phyloP scores from a whole-genome alignment of 2,113 vertebrate species.

The Zosterops japonicus region DNA sequence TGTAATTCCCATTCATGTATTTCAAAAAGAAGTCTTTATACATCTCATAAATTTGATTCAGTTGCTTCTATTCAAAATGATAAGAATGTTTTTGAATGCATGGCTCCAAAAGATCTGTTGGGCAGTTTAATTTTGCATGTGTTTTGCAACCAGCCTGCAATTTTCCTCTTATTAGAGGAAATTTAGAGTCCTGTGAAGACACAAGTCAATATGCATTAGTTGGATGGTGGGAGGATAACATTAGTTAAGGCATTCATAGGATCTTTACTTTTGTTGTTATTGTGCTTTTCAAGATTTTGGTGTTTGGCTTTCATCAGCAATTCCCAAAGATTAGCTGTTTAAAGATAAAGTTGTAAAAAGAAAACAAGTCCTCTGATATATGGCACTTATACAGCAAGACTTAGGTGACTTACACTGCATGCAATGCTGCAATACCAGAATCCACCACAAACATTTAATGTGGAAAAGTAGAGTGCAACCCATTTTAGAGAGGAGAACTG shows the following conservation, averaged over 20 bases:
- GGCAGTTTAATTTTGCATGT: neutral
- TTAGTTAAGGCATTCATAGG: neutral
- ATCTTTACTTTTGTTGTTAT: neutral
- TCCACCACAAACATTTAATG: fast-evolving
- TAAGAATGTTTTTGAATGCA: neutral
- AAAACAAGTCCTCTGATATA: neutral
- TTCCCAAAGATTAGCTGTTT: neutral
- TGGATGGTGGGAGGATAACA: neutral
- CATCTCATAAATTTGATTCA: neutral
- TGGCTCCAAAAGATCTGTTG: neutral
- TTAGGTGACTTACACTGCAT: neutral
- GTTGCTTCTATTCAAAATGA: neutral
- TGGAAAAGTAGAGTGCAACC: fast-evolving
- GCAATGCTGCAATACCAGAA: neutral
- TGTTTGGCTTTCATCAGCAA: neutral
- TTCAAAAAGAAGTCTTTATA: neutral
- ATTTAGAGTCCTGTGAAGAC: neutral
- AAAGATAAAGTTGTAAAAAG: neutral
- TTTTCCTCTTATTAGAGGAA: neutral
- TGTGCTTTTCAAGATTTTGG: neutral
- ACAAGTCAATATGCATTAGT: neutral
- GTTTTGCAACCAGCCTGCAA: neutral
- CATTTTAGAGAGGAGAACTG: neutral
- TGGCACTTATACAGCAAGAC: neutral
- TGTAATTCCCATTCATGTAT: neutral